Percentiles rank a stretch among this genome's conserved stretches.
Evolutionary conservation across 2,113 vertebrate genomes (phyloP).

Genomic region (Hassar affinis): DNA sequence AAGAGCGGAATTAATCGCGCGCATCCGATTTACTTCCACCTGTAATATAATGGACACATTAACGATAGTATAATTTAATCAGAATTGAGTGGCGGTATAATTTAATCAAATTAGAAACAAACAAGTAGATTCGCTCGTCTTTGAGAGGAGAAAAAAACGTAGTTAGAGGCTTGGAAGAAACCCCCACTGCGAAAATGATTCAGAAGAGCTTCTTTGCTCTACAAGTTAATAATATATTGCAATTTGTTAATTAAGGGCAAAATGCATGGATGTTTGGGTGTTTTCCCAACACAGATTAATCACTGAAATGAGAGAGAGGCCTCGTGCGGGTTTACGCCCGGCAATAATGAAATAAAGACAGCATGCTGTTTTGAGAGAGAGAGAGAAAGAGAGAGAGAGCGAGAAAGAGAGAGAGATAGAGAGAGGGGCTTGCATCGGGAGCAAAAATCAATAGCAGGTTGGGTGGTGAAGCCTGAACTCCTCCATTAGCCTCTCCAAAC

Average conservation of each 20-base stretch:
- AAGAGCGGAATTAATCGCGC: conserved; percentile 41
- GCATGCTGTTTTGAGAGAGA: conserved; percentile 51
- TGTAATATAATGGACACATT: conserved; percentile 52
- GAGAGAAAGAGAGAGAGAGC: conserved; percentile 16
- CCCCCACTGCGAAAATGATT: conserved; percentile 58
- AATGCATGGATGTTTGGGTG: conserved; percentile 58
- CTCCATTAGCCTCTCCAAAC: conserved; percentile 38
- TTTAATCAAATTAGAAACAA: conserved; percentile 55
- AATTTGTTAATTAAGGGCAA: conserved; percentile 64
- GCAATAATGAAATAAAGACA: conserved; percentile 54
- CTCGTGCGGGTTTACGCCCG: conserved; percentile 35
- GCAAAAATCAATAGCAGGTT: conserved; percentile 55
- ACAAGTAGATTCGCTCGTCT: conserved; percentile 43
- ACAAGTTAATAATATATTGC: conserved; percentile 61
- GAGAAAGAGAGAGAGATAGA: conserved; percentile 14
- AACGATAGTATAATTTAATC: conserved; percentile 46
- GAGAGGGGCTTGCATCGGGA: conserved; percentile 20
- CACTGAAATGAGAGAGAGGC: conserved; percentile 54
- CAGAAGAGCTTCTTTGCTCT: conserved; percentile 53
- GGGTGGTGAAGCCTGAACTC: conserved; percentile 49
- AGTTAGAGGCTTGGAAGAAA: conserved; percentile 43
- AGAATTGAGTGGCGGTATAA: conserved; percentile 36
- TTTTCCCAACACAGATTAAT: conserved; percentile 59
- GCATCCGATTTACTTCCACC: conserved; percentile 50
- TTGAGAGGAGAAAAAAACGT: background rate